Conservation (phyloP, 2,888 invertebrate genomes). For the Nineta flava region DNA sequence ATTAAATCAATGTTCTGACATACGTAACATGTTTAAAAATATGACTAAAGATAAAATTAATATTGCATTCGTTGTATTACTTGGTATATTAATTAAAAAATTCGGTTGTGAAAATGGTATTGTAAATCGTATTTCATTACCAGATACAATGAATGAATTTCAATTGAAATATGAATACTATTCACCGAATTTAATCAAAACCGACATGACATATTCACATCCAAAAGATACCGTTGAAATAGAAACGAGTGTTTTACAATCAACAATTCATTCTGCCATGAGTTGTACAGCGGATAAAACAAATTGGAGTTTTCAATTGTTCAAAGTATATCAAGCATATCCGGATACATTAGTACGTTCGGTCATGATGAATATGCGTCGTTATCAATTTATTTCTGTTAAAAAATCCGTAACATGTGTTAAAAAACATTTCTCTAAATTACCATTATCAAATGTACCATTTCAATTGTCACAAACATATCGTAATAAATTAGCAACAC, state of each 20-base stretch:
- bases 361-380: constrained; percentile 40
- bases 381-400: constrained; percentile 41
- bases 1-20: constrained; percentile 36
- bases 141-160: constrained; percentile 23
- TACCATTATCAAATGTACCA: constrained; percentile 14
- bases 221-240: constrained; percentile 32
- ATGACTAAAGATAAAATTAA: background rate
- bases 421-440: background rate
- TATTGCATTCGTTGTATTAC: constrained; percentile 20
- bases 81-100: constrained; percentile 11
- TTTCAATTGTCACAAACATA: constrained; percentile 30
- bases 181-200: constrained; percentile 7
- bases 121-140: constrained; percentile 15
- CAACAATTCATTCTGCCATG: constrained; percentile 49
- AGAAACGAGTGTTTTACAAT: constrained; percentile 34
- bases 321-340: constrained; percentile 55
- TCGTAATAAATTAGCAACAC: constrained; percentile 29
- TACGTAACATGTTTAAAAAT: constrained; percentile 27
- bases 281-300: constrained; percentile 42
- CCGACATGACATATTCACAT: constrained; percentile 18
- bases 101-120: background rate
- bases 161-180: constrained; percentile 14
- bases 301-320: constrained; percentile 47
- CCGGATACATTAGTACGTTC: constrained; percentile 43
- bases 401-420: constrained; percentile 16